Evolutionary conservation across 2,113 vertebrate genomes (phyloP).

Genomic region (Anoplopoma fimbria): DNA sequence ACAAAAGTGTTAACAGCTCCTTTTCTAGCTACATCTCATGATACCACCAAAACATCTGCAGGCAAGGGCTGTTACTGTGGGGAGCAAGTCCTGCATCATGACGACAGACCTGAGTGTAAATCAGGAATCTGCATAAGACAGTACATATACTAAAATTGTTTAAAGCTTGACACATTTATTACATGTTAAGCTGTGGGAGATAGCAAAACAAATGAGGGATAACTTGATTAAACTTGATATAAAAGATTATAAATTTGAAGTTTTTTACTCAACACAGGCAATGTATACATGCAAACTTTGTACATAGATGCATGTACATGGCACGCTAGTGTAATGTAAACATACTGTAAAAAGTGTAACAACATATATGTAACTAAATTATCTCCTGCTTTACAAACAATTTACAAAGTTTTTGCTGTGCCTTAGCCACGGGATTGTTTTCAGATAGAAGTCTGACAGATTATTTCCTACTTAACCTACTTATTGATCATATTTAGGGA

Average conservation of each 20-base stretch:
- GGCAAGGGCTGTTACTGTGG: neutral
- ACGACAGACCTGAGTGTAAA: neutral
- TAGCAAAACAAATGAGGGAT: neutral
- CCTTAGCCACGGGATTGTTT: too few species aligned
- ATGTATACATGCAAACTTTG: neutral
- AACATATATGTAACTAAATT: too few species aligned
- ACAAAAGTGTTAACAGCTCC: neutral
- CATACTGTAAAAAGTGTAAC: too few species aligned
- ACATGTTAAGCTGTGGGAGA: neutral
- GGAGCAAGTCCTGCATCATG: neutral
- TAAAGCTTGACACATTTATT: neutral
- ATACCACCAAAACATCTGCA: neutral
- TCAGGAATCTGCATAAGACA: neutral
- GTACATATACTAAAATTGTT: neutral
- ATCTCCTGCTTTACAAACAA: too few species aligned
- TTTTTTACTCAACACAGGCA: neutral
- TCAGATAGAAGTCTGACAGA: too few species aligned
- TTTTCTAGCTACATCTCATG: neutral
- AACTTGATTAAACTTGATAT: too few species aligned
- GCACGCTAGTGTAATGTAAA: too few species aligned
- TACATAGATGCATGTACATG: neutral
- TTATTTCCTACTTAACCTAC: too few species aligned
- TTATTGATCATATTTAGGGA: too few species aligned
- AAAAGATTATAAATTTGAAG: neutral
- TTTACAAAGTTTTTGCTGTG: too few species aligned